Evolutionary conservation across 2,888 invertebrate genomes (phyloP), one percentile per base, ranked within the genome.

Genomic region (Petrolisthes cinctipes): DNA sequence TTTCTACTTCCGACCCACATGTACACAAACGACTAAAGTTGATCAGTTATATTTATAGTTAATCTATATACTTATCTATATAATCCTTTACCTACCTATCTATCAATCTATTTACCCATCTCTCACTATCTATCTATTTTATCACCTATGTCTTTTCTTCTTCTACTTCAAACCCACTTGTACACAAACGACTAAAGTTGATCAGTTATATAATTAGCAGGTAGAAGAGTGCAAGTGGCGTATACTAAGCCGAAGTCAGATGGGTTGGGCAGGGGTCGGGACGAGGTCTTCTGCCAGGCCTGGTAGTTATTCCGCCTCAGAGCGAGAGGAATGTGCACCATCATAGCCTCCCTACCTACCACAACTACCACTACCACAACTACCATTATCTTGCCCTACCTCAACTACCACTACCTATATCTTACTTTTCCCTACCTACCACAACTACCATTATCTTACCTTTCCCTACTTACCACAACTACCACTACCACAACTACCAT

Each of bases 261-360:
- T 5, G 17, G 75, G 20, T 37, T 37, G 73, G 75, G 83, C 11
- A n/a, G 17, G n/a, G 14, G 56, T 20, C 37, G 71, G 71, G 82
- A 71, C 54, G 53, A 51, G 83, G 73, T 56, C 51, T 53, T 73
- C 75, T 83, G 57, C 14, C 56, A 73, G 83, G 51, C 68, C 54
- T 20, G 75, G 83, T 83, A 83, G 83, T 83, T 83, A 83, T 83
- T 83, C 83, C 75, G 75, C 83, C 83, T 83, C 75, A 83, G 71
- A 83, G 83, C 51, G 73, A 75, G 73, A 83, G 83, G 83, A 83
- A 83, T 83, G 83, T 75, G 83, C 83, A 83, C 83, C 75, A 83
- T 83, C 83, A 83, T 57, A 56, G 75, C 75, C 83, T 37, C 83
- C 54, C 51, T 71, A 75, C 73, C 73, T 53, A 82, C 82, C 68